Percentiles rank a stretch among this genome's conserved stretches.
phyloP scores from a whole-genome alignment of 1,140 invertebrate species.

The Zaprionus lachaisei region DNA sequence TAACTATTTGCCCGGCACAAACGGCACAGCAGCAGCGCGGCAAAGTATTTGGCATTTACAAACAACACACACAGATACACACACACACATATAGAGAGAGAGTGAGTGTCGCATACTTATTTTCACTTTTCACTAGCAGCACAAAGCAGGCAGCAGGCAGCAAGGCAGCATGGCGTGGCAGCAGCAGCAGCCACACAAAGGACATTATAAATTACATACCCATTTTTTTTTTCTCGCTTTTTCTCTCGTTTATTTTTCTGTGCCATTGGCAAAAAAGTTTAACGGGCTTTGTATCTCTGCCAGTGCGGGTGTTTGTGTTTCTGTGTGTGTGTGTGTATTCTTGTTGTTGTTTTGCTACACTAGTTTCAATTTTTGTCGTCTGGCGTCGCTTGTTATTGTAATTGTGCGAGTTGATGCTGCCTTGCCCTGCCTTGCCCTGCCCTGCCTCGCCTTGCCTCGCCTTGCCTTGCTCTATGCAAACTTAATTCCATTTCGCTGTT shows the following conservation, averaged over 20 bases:
- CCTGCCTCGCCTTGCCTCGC: not conserved
- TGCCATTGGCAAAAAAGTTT: slow-evolving; percentile 50
- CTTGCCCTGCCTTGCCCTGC: slow-evolving; percentile 48
- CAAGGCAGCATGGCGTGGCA: not conserved
- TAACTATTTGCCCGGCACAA: slow-evolving; percentile 76
- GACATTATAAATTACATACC: slow-evolving; percentile 82
- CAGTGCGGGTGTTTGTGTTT: slow-evolving; percentile 10
- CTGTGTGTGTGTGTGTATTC: slow-evolving; percentile 46
- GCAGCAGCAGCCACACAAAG: slow-evolving; percentile 63
- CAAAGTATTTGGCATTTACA: slow-evolving; percentile 60
- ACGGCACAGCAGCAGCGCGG: slow-evolving; percentile 45
- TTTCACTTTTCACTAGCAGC: slow-evolving; percentile 77
- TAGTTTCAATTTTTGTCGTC: slow-evolving; percentile 64
- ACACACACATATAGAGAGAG: slow-evolving; percentile 32
- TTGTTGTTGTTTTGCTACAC: slow-evolving; percentile 47
- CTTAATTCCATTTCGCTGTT: slow-evolving; percentile 84
- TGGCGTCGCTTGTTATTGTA: slow-evolving; percentile 69
- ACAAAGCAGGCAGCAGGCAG: slow-evolving; percentile 31
- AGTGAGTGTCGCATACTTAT: slow-evolving; percentile 50
- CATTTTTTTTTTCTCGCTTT: slow-evolving; percentile 32
- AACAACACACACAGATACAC: slow-evolving; percentile 42
- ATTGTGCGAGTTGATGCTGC: slow-evolving; percentile 79
- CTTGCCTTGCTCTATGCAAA: slow-evolving; percentile 61
- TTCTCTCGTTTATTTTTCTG: slow-evolving; percentile 30
- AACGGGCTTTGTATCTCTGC: slow-evolving; percentile 26